Base-by-base conservation (phyloP, 2,797 vertebrate genomes). In the Argentina silus region DNA sequence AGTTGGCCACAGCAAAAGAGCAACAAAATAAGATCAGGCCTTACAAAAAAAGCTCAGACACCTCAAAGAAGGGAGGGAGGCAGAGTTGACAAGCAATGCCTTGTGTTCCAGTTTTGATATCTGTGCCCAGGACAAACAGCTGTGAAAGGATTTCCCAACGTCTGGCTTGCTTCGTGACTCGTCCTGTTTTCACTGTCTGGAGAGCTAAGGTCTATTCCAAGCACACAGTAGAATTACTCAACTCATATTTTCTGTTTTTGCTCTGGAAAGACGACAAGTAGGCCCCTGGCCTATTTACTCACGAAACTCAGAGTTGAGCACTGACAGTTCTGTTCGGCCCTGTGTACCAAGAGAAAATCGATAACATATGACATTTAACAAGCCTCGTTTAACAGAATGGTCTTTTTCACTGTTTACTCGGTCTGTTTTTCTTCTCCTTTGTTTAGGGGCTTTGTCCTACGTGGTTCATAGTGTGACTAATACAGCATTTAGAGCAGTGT, bases 1-100 rank as follows among this genome's bases (percentile, higher is more conserved):
- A 78, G 70, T 55, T 81, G 73, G 73, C 64, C 72, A 78, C 56
- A 68, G 78, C 65, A 81, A 74, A 63, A 74, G 60, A 76, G 47
- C 59, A 47, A 43, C 75, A 53, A 45, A 63, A 62, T 67, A 62
- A 70, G 43, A 68, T 50, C 10, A 0, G n/a, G 36, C 23, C 69
- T 75, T 36, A 36, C 1, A 36, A 75, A 55, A 36, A 15, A 67
- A 62, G 11, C 55, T 36, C 59, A 60, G 61, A 14, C 1, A 3
- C 10, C 1, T 7, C 64, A 44, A 50, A 70, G 11, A 65, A 61
- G 44, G 56, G 63, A 56, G 59, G 73, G 17, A 17, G 19, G 67
- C 19, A 42, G 23, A 50, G 44, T 11, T 70, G 43, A 44, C 42
- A 19, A 15, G 7, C 50, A 51, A 42, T 56, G 50, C 42, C 19